phyloP scores from a whole-genome alignment of 2,113 vertebrate genomes.

The Oryzias celebensis region DNA sequence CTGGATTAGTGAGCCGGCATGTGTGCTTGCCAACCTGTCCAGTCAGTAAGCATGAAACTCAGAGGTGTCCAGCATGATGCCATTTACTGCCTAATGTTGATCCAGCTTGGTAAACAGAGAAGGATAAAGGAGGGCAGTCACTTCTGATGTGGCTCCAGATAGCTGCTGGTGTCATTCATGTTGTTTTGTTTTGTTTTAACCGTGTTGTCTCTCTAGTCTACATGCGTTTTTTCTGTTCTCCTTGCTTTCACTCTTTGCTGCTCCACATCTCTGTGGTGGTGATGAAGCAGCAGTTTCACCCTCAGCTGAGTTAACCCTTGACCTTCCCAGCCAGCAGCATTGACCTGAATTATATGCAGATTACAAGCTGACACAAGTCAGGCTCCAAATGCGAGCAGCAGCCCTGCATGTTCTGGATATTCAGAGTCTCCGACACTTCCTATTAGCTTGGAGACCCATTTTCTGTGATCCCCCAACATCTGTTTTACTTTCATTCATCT shows the following conservation, averaged over 20 bases:
- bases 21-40: constrained; percentile 54
- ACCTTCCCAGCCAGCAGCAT: constrained; percentile 36
- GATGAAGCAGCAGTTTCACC: constrained; percentile 54
- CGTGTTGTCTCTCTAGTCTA: constrained; percentile 65
- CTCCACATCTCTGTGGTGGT: constrained; percentile 54
- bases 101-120: background rate
- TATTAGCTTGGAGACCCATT: too few species aligned
- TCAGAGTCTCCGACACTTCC: too few species aligned
- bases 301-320: constrained; percentile 43
- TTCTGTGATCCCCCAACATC: too few species aligned
- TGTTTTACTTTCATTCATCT: too few species aligned
- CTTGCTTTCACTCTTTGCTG: constrained; percentile 7
- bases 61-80: constrained; percentile 13
- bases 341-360: constrained; percentile 13
- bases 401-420: too few species aligned
- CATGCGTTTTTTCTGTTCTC: constrained; percentile 33
- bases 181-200: constrained; percentile 16
- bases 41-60: constrained; percentile 41
- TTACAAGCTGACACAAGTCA: too few species aligned
- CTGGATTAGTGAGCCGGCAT: constrained; percentile 28
- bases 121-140: constrained; percentile 2
- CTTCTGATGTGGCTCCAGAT: background rate
- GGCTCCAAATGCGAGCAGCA: too few species aligned
- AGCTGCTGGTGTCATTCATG: constrained; percentile 42
- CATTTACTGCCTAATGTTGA: constrained; percentile 4